Evolutionary conservation across 2,113 vertebrate species (phyloP).

Genomic region (Anser brachyrhynchus): DNA sequence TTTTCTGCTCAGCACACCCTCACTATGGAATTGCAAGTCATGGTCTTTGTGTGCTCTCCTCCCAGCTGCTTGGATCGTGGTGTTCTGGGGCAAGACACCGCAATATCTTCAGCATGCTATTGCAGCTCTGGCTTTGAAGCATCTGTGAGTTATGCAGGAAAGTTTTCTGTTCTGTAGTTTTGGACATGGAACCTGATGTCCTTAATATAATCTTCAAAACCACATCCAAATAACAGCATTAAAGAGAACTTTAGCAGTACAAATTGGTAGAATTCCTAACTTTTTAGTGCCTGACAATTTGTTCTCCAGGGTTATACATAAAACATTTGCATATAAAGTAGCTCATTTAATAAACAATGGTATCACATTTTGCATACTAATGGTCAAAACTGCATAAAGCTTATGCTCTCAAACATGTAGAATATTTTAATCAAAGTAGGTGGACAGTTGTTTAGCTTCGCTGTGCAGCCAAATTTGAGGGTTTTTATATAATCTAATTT

Average conservation of each 20-base stretch:
- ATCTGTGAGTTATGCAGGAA: background rate
- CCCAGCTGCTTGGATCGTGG: background rate
- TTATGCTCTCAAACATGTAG: background rate
- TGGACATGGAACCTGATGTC: background rate
- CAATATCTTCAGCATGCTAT: background rate
- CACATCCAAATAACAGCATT: background rate
- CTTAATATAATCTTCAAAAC: background rate
- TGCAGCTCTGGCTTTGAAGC: background rate
- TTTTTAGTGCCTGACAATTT: background rate
- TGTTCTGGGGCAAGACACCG: background rate
- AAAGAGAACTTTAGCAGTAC: background rate
- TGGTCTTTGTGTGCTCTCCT: background rate
- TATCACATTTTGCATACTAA: background rate
- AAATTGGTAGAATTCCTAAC: background rate
- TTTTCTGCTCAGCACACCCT: no score
- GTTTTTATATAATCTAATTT: background rate
- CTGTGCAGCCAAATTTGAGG: background rate
- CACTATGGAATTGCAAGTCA: background rate
- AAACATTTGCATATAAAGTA: background rate
- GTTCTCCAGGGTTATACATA: background rate
- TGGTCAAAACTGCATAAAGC: background rate
- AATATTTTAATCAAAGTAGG: background rate
- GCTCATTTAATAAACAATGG: background rate
- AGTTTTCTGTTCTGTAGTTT: background rate
- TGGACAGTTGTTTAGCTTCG: background rate